Percentiles rank a stretch among this genome's conserved stretches.
phyloP scores from a whole-genome alignment of 2,888 invertebrate species.

The Lasiommata megera region DNA sequence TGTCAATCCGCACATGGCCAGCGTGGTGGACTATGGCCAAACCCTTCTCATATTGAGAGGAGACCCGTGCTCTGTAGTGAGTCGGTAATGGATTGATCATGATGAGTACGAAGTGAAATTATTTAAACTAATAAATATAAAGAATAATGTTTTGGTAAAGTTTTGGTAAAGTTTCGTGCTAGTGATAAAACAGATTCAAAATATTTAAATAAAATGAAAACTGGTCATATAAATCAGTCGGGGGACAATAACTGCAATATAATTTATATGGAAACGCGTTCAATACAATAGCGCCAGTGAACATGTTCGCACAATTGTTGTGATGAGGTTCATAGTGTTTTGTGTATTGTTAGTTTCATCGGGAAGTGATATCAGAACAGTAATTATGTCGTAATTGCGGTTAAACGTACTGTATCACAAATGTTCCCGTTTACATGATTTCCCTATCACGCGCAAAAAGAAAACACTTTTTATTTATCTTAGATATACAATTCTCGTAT shows the following conservation, averaged over 20 bases:
- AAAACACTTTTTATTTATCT: too few relatives aligned
- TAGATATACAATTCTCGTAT: too few relatives aligned
- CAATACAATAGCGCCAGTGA: not conserved
- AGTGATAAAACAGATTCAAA: too few relatives aligned
- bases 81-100: too few relatives aligned
- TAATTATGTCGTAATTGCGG: slow-evolving; percentile 12
- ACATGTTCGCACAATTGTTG: slow-evolving; percentile 19
- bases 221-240: not conserved
- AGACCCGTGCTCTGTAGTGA: too few relatives aligned
- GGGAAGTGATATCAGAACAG: slow-evolving; percentile 8
- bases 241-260: not conserved
- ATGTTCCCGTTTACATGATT: slow-evolving; percentile 20
- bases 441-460: slow-evolving; percentile 1
- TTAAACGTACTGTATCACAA: slow-evolving; percentile 3
- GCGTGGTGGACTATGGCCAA: too few relatives aligned
- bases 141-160: too few relatives aligned
- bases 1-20: too few relatives aligned
- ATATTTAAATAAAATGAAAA: not conserved
- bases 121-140: too few relatives aligned
- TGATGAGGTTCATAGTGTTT: not conserved
- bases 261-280: slow-evolving; percentile 12
- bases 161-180: too few relatives aligned
- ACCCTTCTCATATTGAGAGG: too few relatives aligned
- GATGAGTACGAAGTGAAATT: too few relatives aligned
- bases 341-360: not conserved